Evolutionary conservation across 2,888 invertebrate species (phyloP).

Genomic region (Mythimna lalbum): DNA sequence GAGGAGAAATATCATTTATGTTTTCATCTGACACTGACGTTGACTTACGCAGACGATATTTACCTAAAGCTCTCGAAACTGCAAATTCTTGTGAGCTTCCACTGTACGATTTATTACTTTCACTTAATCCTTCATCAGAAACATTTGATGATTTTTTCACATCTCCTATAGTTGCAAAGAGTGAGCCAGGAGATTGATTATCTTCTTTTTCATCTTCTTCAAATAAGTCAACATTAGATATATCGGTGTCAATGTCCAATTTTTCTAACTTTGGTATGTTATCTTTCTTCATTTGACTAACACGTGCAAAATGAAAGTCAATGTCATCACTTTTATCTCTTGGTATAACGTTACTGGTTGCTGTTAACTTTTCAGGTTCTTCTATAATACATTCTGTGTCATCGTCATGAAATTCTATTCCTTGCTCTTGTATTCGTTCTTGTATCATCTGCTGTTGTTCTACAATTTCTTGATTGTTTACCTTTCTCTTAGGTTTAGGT

Average conservation of each 20-base stretch:
- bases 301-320: constrained; percentile 89
- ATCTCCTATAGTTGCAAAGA: constrained; percentile 95
- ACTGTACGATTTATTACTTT: constrained; percentile 89
- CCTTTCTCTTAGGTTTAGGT: constrained; percentile 84
- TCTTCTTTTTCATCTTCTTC: constrained; percentile 92
- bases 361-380: constrained; percentile 79
- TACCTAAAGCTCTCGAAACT: constrained; percentile 95
- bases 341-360: constrained; percentile 73
- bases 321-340: constrained; percentile 89
- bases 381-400: constrained; percentile 79
- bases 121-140: constrained; percentile 91
- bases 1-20: constrained; percentile 87
- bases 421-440: constrained; percentile 85
- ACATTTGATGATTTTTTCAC: constrained; percentile 91
- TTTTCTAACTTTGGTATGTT: constrained; percentile 88
- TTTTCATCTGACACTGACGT: constrained; percentile 93
- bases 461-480: constrained; percentile 87
- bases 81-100: constrained; percentile 96
- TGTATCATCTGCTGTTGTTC: constrained; percentile 88
- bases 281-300: constrained; percentile 89
- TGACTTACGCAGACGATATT: constrained; percentile 94
- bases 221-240: constrained; percentile 90
- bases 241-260: constrained; percentile 90
- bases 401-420: constrained; percentile 80
- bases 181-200: constrained; percentile 91